These are phyloP conservation scores for Atractosteus spatula DNA, from an alignment of 2,113 vertebrate species.

Conservation along the genomic window DNA sequence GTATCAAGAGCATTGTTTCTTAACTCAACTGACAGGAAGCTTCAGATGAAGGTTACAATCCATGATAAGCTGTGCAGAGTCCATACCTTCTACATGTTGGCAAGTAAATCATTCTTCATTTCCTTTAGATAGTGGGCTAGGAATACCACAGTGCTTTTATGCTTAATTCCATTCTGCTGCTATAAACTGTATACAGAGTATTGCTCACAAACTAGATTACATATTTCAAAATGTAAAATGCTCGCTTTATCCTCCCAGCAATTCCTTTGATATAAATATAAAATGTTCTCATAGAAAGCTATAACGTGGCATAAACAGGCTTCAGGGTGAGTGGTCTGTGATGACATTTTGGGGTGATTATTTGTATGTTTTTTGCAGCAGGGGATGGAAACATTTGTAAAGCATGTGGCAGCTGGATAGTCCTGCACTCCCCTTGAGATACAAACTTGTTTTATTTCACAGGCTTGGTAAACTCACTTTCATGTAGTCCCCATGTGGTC, in stretches of 20 bases:
- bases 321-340: too few species aligned
- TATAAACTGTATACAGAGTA: too few species aligned
- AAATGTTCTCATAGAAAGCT: neutral
- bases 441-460: too few species aligned
- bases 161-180: too few species aligned
- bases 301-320: neutral
- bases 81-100: conserved; percentile 66
- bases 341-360: too few species aligned
- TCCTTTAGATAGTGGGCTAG: neutral
- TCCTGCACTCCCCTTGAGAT: too few species aligned
- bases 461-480: too few species aligned
- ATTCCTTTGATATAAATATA: conserved; percentile 3
- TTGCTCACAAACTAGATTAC: too few species aligned
- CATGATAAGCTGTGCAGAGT: conserved; percentile 32
- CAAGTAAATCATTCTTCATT: conserved; percentile 56
- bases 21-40: conserved; percentile 39
- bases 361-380: too few species aligned
- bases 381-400: conserved; percentile 8
- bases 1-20: conserved; percentile 59
- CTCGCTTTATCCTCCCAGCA: neutral
- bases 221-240: too few species aligned
- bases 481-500: too few species aligned
- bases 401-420: neutral
- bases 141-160: too few species aligned
- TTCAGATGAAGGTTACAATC: conserved; percentile 37